A percentile compares a stretch with the other conserved stretches of the same genome.
Evolutionary conservation across 2,888 invertebrate species (phyloP).

Genomic region (Ochropleura leucogaster): DNA sequence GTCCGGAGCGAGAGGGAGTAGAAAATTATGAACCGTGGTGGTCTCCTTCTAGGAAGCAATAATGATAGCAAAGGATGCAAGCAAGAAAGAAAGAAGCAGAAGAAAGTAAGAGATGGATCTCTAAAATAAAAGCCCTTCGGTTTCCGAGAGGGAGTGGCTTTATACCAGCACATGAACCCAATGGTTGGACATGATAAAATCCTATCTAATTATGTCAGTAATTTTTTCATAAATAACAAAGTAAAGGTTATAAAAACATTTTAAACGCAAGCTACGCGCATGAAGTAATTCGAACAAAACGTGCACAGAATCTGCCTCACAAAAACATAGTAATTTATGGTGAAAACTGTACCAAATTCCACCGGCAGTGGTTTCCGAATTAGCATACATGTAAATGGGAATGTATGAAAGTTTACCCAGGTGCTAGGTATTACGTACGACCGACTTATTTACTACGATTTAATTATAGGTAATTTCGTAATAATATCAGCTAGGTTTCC

Average conservation of each 20-base stretch:
- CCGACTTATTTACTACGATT: slow-evolving; percentile 5
- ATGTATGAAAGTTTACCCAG: slow-evolving; percentile 38
- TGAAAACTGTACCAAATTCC: slow-evolving; percentile 26
- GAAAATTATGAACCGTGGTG: too few species aligned
- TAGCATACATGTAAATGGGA: slow-evolving; percentile 52
- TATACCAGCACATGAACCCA: background rate
- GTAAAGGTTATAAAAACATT: background rate
- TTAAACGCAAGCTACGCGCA: background rate
- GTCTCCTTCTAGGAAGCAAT: too few species aligned
- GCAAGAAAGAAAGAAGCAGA: too few species aligned
- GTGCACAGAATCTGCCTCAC: slow-evolving; percentile 19
- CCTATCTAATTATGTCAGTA: too few species aligned
- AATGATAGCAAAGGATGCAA: too few species aligned
- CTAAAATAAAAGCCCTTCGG: too few species aligned
- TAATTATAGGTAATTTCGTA: slow-evolving; percentile 2
- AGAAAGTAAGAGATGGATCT: too few species aligned
- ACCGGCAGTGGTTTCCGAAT: slow-evolving; percentile 25
- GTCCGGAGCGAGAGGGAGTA: too few species aligned
- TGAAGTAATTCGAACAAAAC: background rate
- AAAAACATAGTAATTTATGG: slow-evolving; percentile 42
- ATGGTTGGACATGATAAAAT: too few species aligned
- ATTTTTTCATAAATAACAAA: background rate
- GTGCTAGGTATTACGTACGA: background rate
- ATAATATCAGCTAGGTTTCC: background rate
- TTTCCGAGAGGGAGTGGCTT: background rate